Percentiles rank a stretch among this genome's conserved stretches.
phyloP scores from a whole-genome alignment of 2,113 vertebrate species.

The Ifrita kowaldi region DNA sequence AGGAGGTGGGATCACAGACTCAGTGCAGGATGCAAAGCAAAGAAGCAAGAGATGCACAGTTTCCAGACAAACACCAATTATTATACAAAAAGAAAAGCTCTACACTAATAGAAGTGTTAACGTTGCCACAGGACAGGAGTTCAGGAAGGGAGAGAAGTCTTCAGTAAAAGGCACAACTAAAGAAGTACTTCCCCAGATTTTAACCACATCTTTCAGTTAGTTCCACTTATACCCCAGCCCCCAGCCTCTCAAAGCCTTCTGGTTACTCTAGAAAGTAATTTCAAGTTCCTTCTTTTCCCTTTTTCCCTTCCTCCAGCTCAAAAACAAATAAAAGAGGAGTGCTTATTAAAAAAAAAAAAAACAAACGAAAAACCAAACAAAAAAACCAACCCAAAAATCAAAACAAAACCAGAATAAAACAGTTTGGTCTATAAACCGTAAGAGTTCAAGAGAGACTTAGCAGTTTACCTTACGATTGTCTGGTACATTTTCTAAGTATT shows the following conservation, averaged over 20 bases:
- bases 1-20: conserved; percentile 22
- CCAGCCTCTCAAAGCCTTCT: neutral
- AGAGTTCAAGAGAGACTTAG: conserved; percentile 17
- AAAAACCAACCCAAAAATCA: neutral
- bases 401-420: neutral
- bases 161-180: conserved; percentile 50
- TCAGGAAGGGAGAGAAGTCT: conserved; percentile 31
- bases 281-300: conserved; percentile 27
- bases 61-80: conserved; percentile 20
- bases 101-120: conserved; percentile 7
- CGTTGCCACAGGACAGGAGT: neutral
- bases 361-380: neutral
- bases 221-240: neutral
- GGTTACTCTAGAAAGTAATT: neutral
- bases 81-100: conserved; percentile 30
- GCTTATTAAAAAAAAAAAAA: neutral
- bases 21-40: conserved; percentile 34
- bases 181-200: neutral
- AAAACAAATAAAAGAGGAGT: conserved; percentile 7
- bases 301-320: conserved; percentile 20
- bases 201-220: neutral
- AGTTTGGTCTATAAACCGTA: neutral
- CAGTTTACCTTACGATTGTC: conserved; percentile 37
- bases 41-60: neutral
- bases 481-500: conserved; percentile 13